Percentiles rank a stretch among this genome's conserved stretches.
These are phyloP conservation scores for Asbolus verrucosus DNA, from an alignment of 1,140 invertebrate genomes.

Conservation along the genomic window DNA sequence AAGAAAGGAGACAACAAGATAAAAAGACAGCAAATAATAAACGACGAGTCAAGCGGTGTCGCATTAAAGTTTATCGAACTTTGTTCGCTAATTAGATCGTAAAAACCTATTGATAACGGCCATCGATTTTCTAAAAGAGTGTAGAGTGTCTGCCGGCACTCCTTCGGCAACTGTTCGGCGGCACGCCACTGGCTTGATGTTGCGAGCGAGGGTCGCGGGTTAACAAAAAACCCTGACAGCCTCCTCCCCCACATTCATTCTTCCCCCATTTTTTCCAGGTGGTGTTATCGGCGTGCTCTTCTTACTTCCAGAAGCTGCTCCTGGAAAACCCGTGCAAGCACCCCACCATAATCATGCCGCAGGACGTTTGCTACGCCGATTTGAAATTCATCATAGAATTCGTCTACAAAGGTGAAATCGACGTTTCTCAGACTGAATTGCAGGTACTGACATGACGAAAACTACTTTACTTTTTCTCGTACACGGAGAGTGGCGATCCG, in stretches of 20 bases:
- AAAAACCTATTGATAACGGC: too few species aligned
- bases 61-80: too few species aligned
- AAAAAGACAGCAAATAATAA: too few species aligned
- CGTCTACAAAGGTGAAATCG: slow-evolving; percentile 85
- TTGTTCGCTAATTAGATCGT: too few species aligned
- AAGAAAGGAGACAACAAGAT: too few species aligned
- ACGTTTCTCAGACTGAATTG: slow-evolving; percentile 81
- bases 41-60: too few species aligned
- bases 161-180: not conserved
- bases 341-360: slow-evolving; percentile 82
- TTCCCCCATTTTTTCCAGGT: slow-evolving; percentile 68
- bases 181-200: not conserved
- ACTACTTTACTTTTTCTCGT: slow-evolving; percentile 26
- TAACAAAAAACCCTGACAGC: not conserved
- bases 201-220: too few species aligned
- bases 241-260: not conserved
- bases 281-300: slow-evolving; percentile 78
- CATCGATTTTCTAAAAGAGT: too few species aligned
- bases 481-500: slow-evolving; percentile 9
- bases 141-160: too few species aligned
- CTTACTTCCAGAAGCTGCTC: slow-evolving; percentile 79
- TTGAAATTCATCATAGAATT: slow-evolving; percentile 86
- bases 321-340: slow-evolving; percentile 80
- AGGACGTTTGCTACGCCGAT: slow-evolving; percentile 82
- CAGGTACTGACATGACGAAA: slow-evolving; percentile 69